Base-by-base conservation (phyloP, 2,113 vertebrate genomes). In the Prunella fulvescens region DNA sequence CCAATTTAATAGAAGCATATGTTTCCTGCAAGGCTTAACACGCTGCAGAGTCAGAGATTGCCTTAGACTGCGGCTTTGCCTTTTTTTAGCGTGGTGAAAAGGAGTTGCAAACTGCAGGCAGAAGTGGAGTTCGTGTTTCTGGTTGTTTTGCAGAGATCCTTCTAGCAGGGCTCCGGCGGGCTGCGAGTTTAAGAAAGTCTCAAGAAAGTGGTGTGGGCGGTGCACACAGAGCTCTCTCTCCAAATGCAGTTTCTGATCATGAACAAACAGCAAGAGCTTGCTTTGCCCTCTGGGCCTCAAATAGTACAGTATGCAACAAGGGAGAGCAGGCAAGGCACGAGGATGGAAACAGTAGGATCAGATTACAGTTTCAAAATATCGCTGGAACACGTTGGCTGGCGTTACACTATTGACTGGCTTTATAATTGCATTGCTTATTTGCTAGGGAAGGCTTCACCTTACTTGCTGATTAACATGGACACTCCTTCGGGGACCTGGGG, bases 331-430 rank as follows among this genome's bases (percentile, higher is more conserved):
- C 95, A 28, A 78, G 91, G 96, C 97, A 88, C 85, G 81, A 86
- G 94, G 95, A 97, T 79, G 96, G 96, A 96, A 97, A 97, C 98
- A 97, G 97, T 94, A 96, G 98, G 97, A 97, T 98, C 97, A n/a
- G 96, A 95, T 98, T 98, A 98, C 98, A 97, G 97, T 96, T 97
- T 96, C 97, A 93, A 96, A 97, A 96, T 95, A 97, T 97, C 94
- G 35, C 96, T 92, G 78, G 96, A 96, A 96, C 94, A 90, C 90
- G 76, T 97, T 96, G 94, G 96, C 97, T 94, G 97, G 96, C 93
- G 89, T 96, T 92, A 87, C 42, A 28, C 95, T 95, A 96, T 97
- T 92, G 97, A 97, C 97, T 98, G 94, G 76, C 98, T 96, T 97
- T 94, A 91, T 98, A 98, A 98, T 98, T 98, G 97, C 97, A 57